Evolutionary conservation across 2,888 invertebrate genomes (phyloP), one percentile per base, ranked within the genome.

Genomic region (Baronia brevicornis): DNA sequence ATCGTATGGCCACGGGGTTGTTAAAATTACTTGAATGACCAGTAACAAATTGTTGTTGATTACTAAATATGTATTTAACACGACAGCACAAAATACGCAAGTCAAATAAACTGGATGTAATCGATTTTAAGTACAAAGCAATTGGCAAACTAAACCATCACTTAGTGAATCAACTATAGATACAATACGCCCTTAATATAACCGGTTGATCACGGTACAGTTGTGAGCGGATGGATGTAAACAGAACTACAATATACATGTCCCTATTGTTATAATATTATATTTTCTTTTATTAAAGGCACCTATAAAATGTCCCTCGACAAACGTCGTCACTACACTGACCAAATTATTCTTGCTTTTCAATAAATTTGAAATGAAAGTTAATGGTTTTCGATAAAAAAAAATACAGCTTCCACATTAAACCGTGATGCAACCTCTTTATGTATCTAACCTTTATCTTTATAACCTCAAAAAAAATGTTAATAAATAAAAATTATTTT

Each of bases 251-350:
- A 60, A 63, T 68, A 59, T 75, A 77, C 68, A 74, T 65, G 56
- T 64, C 34, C 63, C 65, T 73, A 73, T 54, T 45, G 59, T 46
- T 34, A 66, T 64, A 57, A 51, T 69, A 65, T 69, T 57, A 60
- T 67, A 72, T 59, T 64, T 28, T 28, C 54, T 54, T 67, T 73
- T 65, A 73, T 69, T 67, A 80, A 84, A 82, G 82, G 82, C 82
- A 82, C 82, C 82, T 80, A 79, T 78, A 71, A 68, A 77, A 73
- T 66, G 69, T 75, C 70, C 65, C 51, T 67, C 67, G 74, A 79
- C 77, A 48, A 38, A 45, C 35, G 68, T 72, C 74, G 65, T 65
- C n/a, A 54, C 75, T 79, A 78, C 60, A 35, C 39, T 33, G 38
- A 43, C 45, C 51, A 54, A 61, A 53, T 59, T 58, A 56, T 65